Percentiles rank a stretch among this genome's conserved stretches.
Conservation (phyloP, 2,113 vertebrate species). For the Gallinago jamesoni region DNA sequence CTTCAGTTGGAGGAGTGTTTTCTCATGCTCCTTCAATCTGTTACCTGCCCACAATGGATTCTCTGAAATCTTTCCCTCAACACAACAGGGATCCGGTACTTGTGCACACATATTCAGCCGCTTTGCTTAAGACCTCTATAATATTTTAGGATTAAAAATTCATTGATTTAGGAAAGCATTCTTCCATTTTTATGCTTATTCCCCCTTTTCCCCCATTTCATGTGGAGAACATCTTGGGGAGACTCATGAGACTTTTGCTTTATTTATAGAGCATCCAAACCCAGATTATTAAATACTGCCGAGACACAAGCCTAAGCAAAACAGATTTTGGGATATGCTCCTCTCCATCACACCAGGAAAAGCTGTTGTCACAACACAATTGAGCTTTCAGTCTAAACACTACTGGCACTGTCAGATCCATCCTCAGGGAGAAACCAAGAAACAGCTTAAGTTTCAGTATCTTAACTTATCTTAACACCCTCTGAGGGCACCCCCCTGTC, state of each 20-base stretch:
- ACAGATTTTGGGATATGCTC: not conserved
- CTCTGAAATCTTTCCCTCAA: not conserved
- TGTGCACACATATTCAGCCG: not conserved
- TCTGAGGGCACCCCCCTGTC: not conserved
- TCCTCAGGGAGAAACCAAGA: not conserved
- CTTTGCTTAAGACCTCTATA: not conserved
- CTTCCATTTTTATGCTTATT: not conserved
- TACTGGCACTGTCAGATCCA: not conserved
- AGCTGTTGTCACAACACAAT: constrained; percentile 28
- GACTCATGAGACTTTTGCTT: not conserved
- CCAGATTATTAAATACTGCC: not conserved
- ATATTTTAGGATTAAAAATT: not conserved
- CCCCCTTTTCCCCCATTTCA: not conserved
- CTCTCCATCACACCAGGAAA: not conserved
- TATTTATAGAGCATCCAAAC: not conserved
- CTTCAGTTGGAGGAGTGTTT: not conserved
- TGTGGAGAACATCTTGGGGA: not conserved
- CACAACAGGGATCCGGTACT: not conserved
- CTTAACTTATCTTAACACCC: not conserved
- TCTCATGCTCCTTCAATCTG: not conserved
- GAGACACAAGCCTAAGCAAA: not conserved
- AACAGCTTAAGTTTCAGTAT: not conserved
- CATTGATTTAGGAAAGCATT: not conserved
- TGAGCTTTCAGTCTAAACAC: constrained; percentile 1
- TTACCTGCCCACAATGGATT: not conserved